Conservation (phyloP, 2,113 vertebrate genomes). For the Nerophis ophidion region DNA sequence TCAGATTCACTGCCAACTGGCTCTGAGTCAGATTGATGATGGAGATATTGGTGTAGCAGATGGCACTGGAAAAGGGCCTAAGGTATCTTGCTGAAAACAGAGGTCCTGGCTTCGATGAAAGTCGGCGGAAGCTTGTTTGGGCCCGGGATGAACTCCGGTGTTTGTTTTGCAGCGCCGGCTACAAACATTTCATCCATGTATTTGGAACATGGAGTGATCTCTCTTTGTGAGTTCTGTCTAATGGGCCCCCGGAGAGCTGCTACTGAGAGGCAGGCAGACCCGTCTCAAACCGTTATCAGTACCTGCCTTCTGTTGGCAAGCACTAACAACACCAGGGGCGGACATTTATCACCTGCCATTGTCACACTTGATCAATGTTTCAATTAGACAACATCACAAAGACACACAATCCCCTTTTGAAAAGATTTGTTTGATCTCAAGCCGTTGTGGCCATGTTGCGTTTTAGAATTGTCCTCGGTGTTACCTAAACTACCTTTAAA, state of each 20-base stretch:
- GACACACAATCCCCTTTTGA: constrained; percentile 2
- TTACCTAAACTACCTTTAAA: too few relatives aligned
- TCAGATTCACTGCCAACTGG: constrained; percentile 64
- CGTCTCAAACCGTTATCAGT: constrained; percentile 41
- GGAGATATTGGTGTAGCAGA: constrained; percentile 62
- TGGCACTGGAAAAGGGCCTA: constrained; percentile 51
- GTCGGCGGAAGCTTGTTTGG: constrained; percentile 44
- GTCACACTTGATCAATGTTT: constrained; percentile 23
- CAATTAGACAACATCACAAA: constrained; percentile 7
- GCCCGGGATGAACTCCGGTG: constrained; percentile 34
- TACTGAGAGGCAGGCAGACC: constrained; percentile 22
- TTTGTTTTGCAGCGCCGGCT: constrained; percentile 15
- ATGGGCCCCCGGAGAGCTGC: constrained; percentile 33
- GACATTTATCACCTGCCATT: constrained; percentile 41
- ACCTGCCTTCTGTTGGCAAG: constrained; percentile 36
- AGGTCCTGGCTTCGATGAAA: constrained; percentile 49
- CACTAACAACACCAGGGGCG: constrained; percentile 25
- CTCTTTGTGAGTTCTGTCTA: constrained; percentile 26
- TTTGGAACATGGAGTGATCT: constrained; percentile 15
- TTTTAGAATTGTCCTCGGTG: too few relatives aligned
- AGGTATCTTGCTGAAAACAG: constrained; percentile 55
- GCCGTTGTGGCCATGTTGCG: too few relatives aligned
- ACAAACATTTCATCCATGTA: constrained; percentile 7
- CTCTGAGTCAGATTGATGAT: constrained; percentile 51
- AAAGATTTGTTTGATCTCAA: not conserved